Evolutionary conservation across 2,113 vertebrate species (phyloP).

Genomic region (Dicrurus megarhynchus): DNA sequence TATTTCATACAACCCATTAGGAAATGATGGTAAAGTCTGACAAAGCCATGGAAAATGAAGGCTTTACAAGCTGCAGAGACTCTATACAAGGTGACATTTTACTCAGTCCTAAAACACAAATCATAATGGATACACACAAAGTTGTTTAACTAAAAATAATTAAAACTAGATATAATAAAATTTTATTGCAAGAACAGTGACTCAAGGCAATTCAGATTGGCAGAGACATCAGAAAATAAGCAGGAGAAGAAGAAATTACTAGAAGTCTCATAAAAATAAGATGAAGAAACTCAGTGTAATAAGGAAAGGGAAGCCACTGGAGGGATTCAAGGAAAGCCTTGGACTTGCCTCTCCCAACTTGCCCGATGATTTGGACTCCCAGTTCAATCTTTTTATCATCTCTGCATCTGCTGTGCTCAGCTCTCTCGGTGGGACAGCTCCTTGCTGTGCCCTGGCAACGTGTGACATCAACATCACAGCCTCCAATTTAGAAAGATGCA

Average conservation of each 20-base stretch:
- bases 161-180: background rate
- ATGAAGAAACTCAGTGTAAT: background rate
- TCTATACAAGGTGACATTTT: background rate
- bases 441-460: background rate
- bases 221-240: background rate
- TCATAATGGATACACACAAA: background rate
- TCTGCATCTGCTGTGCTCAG: background rate
- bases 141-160: background rate
- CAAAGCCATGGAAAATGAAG: background rate
- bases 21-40: background rate
- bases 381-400: background rate
- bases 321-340: background rate
- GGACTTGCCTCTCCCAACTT: background rate
- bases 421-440: background rate
- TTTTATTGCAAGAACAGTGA: background rate
- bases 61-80: background rate
- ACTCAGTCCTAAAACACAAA: background rate
- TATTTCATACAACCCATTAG: background rate
- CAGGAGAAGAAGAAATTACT: background rate
- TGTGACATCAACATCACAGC: background rate
- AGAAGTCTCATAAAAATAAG: background rate
- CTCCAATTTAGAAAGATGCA: background rate
- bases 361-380: background rate
- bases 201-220: background rate
- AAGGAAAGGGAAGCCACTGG: background rate